Conservation (phyloP, 53 echinoderm and acorn worm species). For the Mesocentrotus franciscanus region DNA sequence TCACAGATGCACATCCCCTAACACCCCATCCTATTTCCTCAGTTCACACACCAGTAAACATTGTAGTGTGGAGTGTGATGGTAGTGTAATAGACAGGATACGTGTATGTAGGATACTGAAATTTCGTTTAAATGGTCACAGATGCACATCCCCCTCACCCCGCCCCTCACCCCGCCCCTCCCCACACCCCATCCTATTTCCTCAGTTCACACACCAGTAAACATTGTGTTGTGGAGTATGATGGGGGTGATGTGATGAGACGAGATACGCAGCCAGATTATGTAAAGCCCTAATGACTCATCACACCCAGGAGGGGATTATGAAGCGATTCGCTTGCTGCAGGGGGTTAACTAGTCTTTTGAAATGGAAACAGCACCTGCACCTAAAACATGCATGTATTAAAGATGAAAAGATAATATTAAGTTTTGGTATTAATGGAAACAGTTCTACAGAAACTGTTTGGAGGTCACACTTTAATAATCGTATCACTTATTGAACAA, state of each 20-base stretch:
- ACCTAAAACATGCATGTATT: no score
- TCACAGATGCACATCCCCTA: no score
- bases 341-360: background rate
- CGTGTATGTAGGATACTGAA: no score
- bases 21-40: background rate
- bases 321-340: background rate
- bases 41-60: background rate
- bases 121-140: background rate
- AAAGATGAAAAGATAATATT: no score
- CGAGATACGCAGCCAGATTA: background rate
- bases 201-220: constrained; percentile 4
- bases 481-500: no score
- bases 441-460: no score
- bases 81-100: background rate
- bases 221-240: background rate
- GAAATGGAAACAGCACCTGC: background rate
- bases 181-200: background rate
- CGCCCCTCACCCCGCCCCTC: background rate
- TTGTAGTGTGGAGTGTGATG: background rate
- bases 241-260: constrained; percentile 9
- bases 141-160: background rate
- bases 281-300: constrained; percentile 36
- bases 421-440: no score
- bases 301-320: background rate
- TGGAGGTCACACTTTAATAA: no score